Evolutionary conservation across 1,140 invertebrate genomes (phyloP).

Genomic region (Panonychus citri): DNA sequence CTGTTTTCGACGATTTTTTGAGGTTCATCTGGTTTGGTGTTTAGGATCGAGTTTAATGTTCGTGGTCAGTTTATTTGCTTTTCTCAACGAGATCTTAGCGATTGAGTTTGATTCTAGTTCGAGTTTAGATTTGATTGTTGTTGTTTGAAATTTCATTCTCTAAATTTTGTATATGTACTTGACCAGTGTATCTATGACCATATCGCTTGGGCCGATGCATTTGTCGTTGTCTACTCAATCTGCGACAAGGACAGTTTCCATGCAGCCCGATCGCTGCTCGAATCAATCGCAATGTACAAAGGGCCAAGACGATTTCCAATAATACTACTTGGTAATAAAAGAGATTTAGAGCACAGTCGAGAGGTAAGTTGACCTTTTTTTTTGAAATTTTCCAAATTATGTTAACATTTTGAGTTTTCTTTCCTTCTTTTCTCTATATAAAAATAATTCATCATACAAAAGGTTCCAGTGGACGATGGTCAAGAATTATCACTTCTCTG

Average conservation of each 20-base stretch:
- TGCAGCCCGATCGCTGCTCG: constrained; percentile 43
- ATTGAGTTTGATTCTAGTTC: neutral
- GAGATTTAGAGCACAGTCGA: constrained; percentile 54
- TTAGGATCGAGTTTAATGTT: no score
- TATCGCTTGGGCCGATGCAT: constrained; percentile 55
- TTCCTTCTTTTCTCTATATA: neutral
- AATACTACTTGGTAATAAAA: constrained; percentile 52
- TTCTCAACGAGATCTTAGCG: neutral
- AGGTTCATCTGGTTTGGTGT: no score
- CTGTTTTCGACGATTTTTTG: no score
- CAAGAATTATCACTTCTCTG: constrained; percentile 48
- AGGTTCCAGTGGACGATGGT: constrained; percentile 38
- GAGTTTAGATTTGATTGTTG: neutral
- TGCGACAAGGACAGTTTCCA: constrained; percentile 46
- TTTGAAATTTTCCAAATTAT: neutral
- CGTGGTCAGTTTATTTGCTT: neutral
- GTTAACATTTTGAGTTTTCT: neutral
- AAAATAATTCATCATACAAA: neutral
- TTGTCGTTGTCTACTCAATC: constrained; percentile 60
- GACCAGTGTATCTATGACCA: constrained; percentile 46
- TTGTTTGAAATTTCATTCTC: constrained; percentile 16
- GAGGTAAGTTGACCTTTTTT: constrained; percentile 22
- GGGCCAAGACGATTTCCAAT: constrained; percentile 19
- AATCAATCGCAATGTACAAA: constrained; percentile 33
- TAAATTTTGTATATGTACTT: no score